Percentiles rank a stretch among this genome's conserved stretches.
These are phyloP conservation scores for Paramormyrops kingsleyae DNA, from an alignment of 2,113 vertebrate species.

Conservation along the genomic window DNA sequence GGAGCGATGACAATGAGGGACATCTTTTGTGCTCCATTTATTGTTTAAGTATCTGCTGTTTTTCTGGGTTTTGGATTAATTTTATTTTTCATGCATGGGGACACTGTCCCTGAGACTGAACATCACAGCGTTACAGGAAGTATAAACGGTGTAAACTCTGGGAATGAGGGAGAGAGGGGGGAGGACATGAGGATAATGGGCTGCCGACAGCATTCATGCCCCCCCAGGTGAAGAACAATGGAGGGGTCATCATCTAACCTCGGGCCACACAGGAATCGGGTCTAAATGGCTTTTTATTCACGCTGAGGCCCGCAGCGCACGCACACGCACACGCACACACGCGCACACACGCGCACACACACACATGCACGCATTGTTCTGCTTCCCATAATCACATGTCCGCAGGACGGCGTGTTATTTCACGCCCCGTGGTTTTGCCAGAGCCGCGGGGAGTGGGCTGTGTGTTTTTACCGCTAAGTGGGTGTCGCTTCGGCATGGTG, in stretches of 20 bases:
- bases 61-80: neutral
- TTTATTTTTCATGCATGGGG: neutral
- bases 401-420: slow-evolving; percentile 61
- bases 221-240: neutral
- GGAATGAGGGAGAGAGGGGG: neutral
- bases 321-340: neutral
- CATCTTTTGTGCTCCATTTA: neutral
- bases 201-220: neutral
- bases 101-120: neutral
- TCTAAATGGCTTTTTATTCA: slow-evolving; percentile 52
- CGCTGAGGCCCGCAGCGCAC: neutral
- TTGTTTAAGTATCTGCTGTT: neutral
- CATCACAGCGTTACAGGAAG: neutral
- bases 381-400: slow-evolving; percentile 48
- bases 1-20: neutral
- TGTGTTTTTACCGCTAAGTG: slow-evolving; percentile 69
- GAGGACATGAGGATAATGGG: neutral
- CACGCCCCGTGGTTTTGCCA: slow-evolving; percentile 38
- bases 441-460: slow-evolving; percentile 33
- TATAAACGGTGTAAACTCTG: neutral
- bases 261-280: slow-evolving; percentile 48
- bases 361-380: slow-evolving; percentile 26
- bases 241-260: neutral
- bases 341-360: neutral
- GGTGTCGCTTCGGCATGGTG: slow-evolving; percentile 64